Conservation (phyloP, 2,888 invertebrate species). For the Platycheirus rosarum region DNA sequence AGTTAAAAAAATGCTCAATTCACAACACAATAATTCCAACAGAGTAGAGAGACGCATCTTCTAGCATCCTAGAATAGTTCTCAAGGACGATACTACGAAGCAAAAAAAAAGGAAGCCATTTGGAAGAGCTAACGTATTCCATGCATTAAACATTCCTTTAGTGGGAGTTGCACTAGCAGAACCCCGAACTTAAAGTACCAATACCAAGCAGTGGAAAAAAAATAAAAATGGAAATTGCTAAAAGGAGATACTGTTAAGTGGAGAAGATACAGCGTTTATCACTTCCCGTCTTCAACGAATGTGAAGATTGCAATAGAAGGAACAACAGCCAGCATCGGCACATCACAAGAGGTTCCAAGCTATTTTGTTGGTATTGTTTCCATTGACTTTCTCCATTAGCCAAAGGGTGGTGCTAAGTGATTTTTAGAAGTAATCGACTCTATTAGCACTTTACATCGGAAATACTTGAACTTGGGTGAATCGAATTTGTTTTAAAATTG, state of each 20-base stretch:
- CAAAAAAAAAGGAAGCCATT: slow-evolving; percentile 62
- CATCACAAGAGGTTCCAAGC: slow-evolving; percentile 5
- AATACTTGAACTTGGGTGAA: slow-evolving; percentile 31
- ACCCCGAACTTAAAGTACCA: too few species aligned
- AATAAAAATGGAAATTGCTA: slow-evolving; percentile 8
- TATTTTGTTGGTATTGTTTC: slow-evolving; percentile 5
- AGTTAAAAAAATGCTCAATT: too few species aligned
- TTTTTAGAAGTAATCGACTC: slow-evolving; percentile 39
- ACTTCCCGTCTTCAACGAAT: slow-evolving; percentile 57
- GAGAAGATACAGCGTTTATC: slow-evolving; percentile 64
- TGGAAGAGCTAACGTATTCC: slow-evolving; percentile 59
- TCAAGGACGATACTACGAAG: background rate
- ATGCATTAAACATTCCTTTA: slow-evolving; percentile 60
- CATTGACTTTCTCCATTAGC: slow-evolving; percentile 13
- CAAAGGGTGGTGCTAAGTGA: slow-evolving; percentile 52
- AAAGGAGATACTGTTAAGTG: slow-evolving; percentile 52
- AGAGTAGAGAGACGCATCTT: background rate
- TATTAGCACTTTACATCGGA: slow-evolving; percentile 42
- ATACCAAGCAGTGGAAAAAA: background rate
- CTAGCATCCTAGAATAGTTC: background rate
- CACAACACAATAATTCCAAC: too few species aligned
- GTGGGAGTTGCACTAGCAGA: background rate
- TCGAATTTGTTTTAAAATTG: slow-evolving; percentile 23
- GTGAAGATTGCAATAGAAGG: background rate
- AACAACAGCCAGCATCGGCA: background rate